phyloP scores from a whole-genome alignment of 2,888 invertebrate species.

The Chydorus sphaericus region DNA sequence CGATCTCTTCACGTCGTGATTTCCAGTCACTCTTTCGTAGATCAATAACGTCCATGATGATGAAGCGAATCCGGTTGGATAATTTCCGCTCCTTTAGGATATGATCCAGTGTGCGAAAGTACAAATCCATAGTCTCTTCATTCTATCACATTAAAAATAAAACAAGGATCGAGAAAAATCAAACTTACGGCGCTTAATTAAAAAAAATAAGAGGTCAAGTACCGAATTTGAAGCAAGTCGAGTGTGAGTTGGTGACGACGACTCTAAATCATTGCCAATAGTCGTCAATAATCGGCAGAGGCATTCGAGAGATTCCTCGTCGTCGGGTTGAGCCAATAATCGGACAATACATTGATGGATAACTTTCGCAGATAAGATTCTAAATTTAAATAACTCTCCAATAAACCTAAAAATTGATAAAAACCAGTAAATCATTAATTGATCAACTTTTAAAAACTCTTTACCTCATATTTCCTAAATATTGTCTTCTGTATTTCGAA shows the following conservation, averaged over 20 bases:
- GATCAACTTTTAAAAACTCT: too few species aligned
- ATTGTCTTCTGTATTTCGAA: conserved; percentile 59
- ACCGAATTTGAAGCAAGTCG: neutral
- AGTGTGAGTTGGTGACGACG: neutral
- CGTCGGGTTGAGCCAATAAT: conserved; percentile 49
- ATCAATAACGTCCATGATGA: conserved; percentile 85
- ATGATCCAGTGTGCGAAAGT: conserved; percentile 4
- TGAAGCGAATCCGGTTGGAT: conserved; percentile 42
- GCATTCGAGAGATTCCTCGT: conserved; percentile 86
- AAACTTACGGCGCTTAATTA: neutral
- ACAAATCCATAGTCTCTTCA: conserved; percentile 4
- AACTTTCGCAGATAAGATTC: conserved; percentile 73
- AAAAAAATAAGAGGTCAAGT: neutral
- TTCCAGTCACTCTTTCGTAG: conserved; percentile 70
- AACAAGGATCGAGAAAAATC: neutral
- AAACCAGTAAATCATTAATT: too few species aligned
- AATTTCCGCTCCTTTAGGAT: conserved; percentile 22
- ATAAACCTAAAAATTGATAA: conserved; percentile 41
- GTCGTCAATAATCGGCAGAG: conserved; percentile 81
- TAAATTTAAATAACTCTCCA: conserved; percentile 81
- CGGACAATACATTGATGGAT: conserved; percentile 72
- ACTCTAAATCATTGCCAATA: conserved; percentile 69
- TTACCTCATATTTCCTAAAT: conserved; percentile 77
- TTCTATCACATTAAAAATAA: neutral
- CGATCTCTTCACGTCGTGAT: conserved; percentile 65